These are phyloP conservation scores for Alaudala cheleensis DNA, from an alignment of 2,113 vertebrate genomes.

Conservation along the genomic window DNA sequence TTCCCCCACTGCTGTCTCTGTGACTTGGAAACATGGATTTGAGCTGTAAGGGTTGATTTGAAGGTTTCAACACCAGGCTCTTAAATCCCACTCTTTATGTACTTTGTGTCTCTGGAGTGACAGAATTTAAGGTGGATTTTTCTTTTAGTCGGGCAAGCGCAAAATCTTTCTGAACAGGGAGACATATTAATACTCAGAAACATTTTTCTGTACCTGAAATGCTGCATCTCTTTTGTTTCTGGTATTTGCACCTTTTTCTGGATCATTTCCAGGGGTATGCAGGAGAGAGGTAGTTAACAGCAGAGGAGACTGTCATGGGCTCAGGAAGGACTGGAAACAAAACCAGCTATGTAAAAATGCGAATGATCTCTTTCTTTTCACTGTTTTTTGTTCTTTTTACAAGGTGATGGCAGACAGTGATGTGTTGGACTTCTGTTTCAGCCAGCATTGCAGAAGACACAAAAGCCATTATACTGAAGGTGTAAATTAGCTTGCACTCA, in stretches of 20 bases:
- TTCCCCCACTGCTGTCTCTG: accelerated
- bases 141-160: not conserved
- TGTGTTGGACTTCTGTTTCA: slow-evolving; percentile 20
- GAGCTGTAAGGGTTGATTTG: not conserved
- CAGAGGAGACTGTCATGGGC: not conserved
- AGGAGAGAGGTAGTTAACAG: not conserved
- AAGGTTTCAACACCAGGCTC: not conserved
- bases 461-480: not conserved
- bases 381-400: not conserved
- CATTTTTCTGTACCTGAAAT: not conserved
- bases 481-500: slow-evolving; percentile 35
- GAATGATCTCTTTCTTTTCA: not conserved
- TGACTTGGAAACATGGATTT: not conserved
- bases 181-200: not conserved
- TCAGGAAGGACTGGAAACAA: not conserved
- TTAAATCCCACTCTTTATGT: not conserved
- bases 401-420: not conserved
- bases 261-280: not conserved
- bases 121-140: not conserved
- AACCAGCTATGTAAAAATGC: not conserved
- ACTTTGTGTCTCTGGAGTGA: not conserved
- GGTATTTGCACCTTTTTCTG: not conserved
- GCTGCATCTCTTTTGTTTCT: not conserved
- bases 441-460: not conserved
- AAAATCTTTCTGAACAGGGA: not conserved